phyloP scores from a whole-genome alignment of 2,113 vertebrate genomes.

The Malurus cyaneus region DNA sequence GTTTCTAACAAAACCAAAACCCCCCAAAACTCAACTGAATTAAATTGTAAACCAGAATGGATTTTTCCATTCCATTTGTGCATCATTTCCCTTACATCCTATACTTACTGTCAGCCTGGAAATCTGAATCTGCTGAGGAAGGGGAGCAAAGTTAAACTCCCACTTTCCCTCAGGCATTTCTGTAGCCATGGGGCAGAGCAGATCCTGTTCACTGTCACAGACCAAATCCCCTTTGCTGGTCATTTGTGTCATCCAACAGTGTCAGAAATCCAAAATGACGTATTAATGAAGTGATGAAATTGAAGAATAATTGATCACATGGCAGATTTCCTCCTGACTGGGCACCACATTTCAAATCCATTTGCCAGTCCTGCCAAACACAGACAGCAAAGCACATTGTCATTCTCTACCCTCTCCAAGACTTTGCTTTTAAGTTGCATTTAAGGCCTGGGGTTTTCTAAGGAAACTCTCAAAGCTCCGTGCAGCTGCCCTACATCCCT shows the following conservation, averaged over 20 bases:
- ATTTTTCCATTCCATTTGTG: not conserved
- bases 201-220: not conserved
- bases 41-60: not conserved
- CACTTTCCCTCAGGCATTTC: not conserved
- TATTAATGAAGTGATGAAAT: not conserved
- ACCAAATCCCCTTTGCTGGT: not conserved
- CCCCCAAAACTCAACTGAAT: not conserved
- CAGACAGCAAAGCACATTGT: not conserved
- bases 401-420: not conserved
- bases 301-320: not conserved
- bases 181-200: not conserved
- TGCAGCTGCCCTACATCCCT: constrained; percentile 29
- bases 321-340: not conserved
- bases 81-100: not conserved
- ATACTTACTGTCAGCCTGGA: not conserved
- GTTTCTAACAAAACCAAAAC: not conserved
- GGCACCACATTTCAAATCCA: not conserved
- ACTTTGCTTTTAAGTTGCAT: not conserved
- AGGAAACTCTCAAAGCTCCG: not conserved
- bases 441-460: constrained; percentile 21
- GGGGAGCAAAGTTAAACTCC: not conserved
- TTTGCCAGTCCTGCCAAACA: not conserved
- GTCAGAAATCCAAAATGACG: not conserved
- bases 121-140: not conserved
- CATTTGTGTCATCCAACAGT: not conserved